Percentiles rank a stretch among this genome's conserved stretches.
Evolutionary conservation across 2,888 invertebrate species (phyloP).

Genomic region (Lingula anatina): DNA sequence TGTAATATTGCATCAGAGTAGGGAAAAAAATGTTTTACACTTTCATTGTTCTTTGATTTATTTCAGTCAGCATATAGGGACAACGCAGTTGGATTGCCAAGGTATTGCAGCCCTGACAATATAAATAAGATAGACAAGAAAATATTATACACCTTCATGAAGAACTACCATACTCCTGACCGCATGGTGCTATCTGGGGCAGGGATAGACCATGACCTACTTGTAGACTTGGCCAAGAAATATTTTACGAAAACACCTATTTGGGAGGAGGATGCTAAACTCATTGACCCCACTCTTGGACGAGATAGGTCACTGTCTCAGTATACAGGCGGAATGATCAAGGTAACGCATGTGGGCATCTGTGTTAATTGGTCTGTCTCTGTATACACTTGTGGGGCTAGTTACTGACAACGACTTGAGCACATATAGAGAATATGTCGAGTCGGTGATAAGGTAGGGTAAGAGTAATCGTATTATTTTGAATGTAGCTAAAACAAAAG

Average conservation of each 20-base stretch:
- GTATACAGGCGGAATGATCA: conserved; percentile 86
- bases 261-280: conserved; percentile 63
- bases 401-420: too few relatives aligned
- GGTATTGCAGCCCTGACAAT: conserved; percentile 79
- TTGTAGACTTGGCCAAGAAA: conserved; percentile 78
- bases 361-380: too few relatives aligned
- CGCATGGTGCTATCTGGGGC: conserved; percentile 91
- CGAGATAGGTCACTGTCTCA: conserved; percentile 70
- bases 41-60: conserved; percentile 3
- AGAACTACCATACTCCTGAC: conserved; percentile 79
- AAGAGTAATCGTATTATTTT: too few relatives aligned
- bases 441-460: too few relatives aligned
- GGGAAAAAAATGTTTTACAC: too few relatives aligned
- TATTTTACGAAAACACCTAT: conserved; percentile 59
- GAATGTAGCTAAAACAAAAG: too few relatives aligned
- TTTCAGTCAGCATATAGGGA: conserved; percentile 83
- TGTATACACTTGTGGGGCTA: too few relatives aligned
- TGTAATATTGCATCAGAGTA: too few relatives aligned
- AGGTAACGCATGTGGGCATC: too few relatives aligned
- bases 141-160: conserved; percentile 77
- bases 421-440: too few relatives aligned
- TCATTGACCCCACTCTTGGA: conserved; percentile 17
- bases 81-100: conserved; percentile 92
- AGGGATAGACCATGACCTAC: conserved; percentile 78
- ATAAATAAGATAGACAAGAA: conserved; percentile 69